These are phyloP conservation scores for Propithecus coquereli DNA, from an alignment of 2,113 vertebrate species.

Conservation along the genomic window DNA sequence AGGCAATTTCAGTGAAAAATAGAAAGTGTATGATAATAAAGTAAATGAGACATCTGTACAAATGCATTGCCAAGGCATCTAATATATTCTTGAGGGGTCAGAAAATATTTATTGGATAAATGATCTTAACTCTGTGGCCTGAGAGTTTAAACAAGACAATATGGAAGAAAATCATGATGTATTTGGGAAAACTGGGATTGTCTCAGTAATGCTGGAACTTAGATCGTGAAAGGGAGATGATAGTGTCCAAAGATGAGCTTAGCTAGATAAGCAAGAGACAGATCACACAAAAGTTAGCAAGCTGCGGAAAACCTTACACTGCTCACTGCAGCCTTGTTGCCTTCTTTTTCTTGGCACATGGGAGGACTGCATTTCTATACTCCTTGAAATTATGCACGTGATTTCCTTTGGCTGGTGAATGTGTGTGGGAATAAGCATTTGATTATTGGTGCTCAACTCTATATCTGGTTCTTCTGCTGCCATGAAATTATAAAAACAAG, in stretches of 20 bases:
- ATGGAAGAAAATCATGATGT: neutral
- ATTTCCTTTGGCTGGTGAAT: neutral
- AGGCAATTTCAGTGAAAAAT: neutral
- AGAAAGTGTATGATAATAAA: neutral
- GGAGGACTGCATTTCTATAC: neutral
- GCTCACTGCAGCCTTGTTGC: too few species aligned
- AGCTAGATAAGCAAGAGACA: neutral
- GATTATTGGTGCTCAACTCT: neutral
- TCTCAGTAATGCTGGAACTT: neutral
- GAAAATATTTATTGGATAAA: neutral
- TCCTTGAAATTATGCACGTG: neutral
- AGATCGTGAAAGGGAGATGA: neutral
- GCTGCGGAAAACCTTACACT: neutral
- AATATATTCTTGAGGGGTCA: neutral
- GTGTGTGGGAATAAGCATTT: neutral
- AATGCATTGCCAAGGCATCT: neutral
- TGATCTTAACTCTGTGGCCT: neutral
- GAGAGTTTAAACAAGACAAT: neutral
- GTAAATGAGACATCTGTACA: neutral
- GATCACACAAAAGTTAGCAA: neutral
- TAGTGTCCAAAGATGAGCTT: neutral
- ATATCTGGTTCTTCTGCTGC: neutral
- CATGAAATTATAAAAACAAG: neutral
- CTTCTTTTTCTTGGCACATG: neutral
- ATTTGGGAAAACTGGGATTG: neutral